Conservation (phyloP, 2,888 invertebrate genomes). For the Sminthurinus aureus region DNA sequence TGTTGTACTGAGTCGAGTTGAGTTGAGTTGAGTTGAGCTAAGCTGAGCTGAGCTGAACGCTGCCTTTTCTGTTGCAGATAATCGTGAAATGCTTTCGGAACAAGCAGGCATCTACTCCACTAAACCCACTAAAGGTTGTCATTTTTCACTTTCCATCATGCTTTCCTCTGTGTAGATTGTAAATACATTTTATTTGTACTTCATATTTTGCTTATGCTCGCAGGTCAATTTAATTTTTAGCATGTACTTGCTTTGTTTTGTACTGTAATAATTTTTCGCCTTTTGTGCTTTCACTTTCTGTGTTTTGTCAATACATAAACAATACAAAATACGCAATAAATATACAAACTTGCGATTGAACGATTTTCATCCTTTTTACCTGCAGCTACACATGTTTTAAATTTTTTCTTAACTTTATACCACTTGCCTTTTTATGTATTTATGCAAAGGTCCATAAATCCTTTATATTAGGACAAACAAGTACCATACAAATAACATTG, state of each 20-base stretch:
- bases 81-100: constrained; percentile 60
- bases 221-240: not conserved
- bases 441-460: too few relatives aligned
- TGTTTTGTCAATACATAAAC: too few relatives aligned
- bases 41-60: constrained; percentile 10
- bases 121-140: constrained; percentile 58
- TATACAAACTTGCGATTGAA: too few relatives aligned
- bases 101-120: constrained; percentile 59
- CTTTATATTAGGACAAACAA: too few relatives aligned
- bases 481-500: too few relatives aligned
- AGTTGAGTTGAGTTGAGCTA: not conserved
- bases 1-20: too few relatives aligned
- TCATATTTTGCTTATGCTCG: not conserved
- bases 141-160: constrained; percentile 41
- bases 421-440: too few relatives aligned
- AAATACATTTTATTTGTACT: not conserved
- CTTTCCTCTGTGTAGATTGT: not conserved
- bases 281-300: not conserved
- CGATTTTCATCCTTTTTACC: too few relatives aligned
- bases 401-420: too few relatives aligned
- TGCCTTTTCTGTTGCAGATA: constrained; percentile 58
- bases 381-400: too few relatives aligned
- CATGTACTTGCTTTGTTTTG: not conserved
- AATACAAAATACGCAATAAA: too few relatives aligned
- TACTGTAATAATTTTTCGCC: not conserved